phyloP scores from a whole-genome alignment of 2,113 vertebrate species.

The Oceanodroma tethys region DNA sequence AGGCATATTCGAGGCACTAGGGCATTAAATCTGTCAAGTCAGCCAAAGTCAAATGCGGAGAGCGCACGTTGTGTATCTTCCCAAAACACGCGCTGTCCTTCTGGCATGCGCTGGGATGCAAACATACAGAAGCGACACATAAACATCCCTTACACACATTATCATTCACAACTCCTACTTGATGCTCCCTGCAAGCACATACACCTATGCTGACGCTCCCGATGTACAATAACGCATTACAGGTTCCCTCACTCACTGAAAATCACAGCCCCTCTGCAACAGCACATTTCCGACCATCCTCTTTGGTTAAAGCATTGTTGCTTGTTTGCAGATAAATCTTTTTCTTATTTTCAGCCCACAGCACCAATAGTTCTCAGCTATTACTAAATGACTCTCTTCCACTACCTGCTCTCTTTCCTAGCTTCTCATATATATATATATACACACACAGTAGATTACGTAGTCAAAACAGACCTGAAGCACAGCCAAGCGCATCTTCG shows the following conservation, averaged over 20 bases:
- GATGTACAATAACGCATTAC: too few relatives aligned
- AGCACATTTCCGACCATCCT: neutral
- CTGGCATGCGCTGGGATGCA: neutral
- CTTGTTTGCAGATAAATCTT: neutral
- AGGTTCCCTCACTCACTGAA: neutral
- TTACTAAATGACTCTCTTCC: neutral
- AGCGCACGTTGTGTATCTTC: fast-evolving
- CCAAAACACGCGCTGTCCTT: fast-evolving
- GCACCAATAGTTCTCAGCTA: neutral
- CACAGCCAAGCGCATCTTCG: neutral
- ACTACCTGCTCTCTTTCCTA: neutral
- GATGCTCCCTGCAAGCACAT: fast-evolving
- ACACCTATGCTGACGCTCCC: neutral
- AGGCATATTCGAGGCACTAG: neutral
- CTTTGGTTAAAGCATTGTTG: neutral
- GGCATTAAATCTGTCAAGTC: neutral
- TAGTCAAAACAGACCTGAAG: neutral
- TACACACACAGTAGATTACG: neutral
- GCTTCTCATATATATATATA: neutral
- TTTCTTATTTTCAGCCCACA: neutral
- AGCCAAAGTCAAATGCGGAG: neutral
- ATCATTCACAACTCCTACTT: fast-evolving
- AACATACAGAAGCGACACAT: too few relatives aligned
- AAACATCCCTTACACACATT: neutral
- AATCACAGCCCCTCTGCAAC: neutral